Evolutionary conservation across 2,888 invertebrate genomes (phyloP).

Genomic region (Melanostoma scalare): DNA sequence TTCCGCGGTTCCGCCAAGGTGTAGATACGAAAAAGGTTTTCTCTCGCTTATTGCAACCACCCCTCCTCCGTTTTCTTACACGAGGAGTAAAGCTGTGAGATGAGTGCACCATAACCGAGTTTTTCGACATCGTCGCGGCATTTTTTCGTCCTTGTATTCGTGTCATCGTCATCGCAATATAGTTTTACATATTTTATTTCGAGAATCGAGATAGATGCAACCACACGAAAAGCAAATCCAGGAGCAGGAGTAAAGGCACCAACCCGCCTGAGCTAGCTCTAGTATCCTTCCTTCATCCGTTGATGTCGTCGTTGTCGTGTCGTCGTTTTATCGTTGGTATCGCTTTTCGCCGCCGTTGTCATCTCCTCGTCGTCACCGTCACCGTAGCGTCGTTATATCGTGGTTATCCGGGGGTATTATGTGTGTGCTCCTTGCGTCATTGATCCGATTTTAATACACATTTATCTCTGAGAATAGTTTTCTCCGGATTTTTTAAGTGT

Average conservation of each 20-base stretch:
- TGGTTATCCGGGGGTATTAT: conserved; percentile 54
- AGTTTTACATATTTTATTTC: conserved; percentile 58
- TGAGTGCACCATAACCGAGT: conserved; percentile 46
- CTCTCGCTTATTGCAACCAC: conserved; percentile 35
- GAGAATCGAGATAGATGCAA: conserved; percentile 46
- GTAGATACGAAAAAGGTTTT: conserved; percentile 66
- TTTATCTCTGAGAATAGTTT: conserved; percentile 41
- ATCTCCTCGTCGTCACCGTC: conserved; percentile 14
- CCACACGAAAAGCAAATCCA: conserved; percentile 28
- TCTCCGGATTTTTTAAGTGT: conserved; percentile 14
- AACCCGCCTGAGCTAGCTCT: background rate
- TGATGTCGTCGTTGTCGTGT: conserved; percentile 19
- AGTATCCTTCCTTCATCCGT: conserved; percentile 37
- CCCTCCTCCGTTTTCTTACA: conserved; percentile 5
- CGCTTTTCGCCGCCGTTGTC: conserved; percentile 38
- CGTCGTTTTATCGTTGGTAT: conserved; percentile 40
- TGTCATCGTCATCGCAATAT: conserved; percentile 51
- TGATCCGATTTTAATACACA: conserved; percentile 57
- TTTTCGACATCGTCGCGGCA: conserved; percentile 67
- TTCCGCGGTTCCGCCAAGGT: conserved; percentile 50
- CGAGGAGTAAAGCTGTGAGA: conserved; percentile 26
- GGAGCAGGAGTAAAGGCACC: background rate
- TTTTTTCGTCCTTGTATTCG: conserved; percentile 68
- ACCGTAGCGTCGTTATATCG: conserved; percentile 21
- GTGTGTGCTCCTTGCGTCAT: conserved; percentile 52